Evolutionary conservation across 2,888 invertebrate species (phyloP), one percentile per base, ranked within the genome.

Genomic region (Hartigia nigra): DNA sequence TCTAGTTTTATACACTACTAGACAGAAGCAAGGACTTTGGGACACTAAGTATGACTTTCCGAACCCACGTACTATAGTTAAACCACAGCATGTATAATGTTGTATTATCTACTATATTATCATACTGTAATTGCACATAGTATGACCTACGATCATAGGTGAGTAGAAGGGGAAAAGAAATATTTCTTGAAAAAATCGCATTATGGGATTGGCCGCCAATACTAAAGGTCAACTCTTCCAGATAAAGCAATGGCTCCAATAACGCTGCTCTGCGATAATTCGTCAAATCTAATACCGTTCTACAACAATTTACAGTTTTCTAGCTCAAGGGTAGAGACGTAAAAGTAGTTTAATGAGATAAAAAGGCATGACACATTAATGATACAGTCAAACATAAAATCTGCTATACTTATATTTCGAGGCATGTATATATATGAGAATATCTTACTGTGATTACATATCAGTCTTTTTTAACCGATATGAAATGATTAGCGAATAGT

Each of bases 241-340:
- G 23, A 55, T 55, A 9, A 55, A 55, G 23, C 9, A 55, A 2
- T 55, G 9, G 55, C 23, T 55, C 9, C 9, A 55, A 55, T 23
- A 55, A 23, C 55, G 23, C 55, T 55, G 55, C 55, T 55, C 23
- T 55, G 55, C 23, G 55, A 55, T 55, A 55, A 55, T 55, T 55
- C 23, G 14, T 55, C 23, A 23, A 2, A 55, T 55, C 55, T 55
- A 55, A 9, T 23, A 55, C 5, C 55, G 55, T 55, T 55, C 55
- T 55, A 55, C 23, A 23, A 55, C 55, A 23, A 9, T 55, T 55
- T 55, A 55, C 69, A 12, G 36, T 77, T 77, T 77, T 77, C 69
- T 74, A 75, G 74, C 77, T 77, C 77, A 77, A 77, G 77, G 77
- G 75, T 75, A 32, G 23, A 75, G 75, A 35, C 35, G 36, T 75